These are phyloP conservation scores for Hestina assimilis DNA, from an alignment of 1,140 invertebrate species.

Conservation along the genomic window DNA sequence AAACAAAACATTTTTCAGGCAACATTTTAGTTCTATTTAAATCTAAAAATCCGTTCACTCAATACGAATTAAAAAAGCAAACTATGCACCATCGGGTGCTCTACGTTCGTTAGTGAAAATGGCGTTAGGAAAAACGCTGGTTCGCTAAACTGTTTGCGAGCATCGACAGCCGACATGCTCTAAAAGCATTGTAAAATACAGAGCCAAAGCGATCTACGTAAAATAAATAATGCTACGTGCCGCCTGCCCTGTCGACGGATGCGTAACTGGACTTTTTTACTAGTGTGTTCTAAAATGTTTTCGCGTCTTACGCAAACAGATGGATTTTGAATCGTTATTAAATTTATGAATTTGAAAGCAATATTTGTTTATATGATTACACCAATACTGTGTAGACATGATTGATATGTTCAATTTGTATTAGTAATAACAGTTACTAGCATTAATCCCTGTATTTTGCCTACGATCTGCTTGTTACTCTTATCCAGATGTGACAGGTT, in stretches of 20 bases:
- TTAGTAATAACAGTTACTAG: too few relatives aligned
- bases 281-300: slow-evolving; percentile 41
- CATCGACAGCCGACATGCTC: slow-evolving; percentile 45
- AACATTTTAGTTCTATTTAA: too few relatives aligned
- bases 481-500: too few relatives aligned
- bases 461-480: too few relatives aligned
- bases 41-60: too few relatives aligned
- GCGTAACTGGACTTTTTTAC: slow-evolving; percentile 36
- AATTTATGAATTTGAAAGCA: background rate
- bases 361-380: too few relatives aligned
- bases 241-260: slow-evolving; percentile 36
- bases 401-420: too few relatives aligned
- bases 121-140: slow-evolving; percentile 41
- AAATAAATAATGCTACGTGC: slow-evolving; percentile 72
- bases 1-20: too few relatives aligned
- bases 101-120: background rate
- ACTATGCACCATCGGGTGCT: too few relatives aligned
- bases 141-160: slow-evolving; percentile 65
- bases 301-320: slow-evolving; percentile 22
- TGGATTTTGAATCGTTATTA: background rate
- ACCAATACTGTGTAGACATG: too few relatives aligned
- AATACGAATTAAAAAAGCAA: too few relatives aligned
- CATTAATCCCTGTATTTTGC: too few relatives aligned
- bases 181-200: slow-evolving; percentile 56
- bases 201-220: slow-evolving; percentile 41